A percentile compares a stretch with the other conserved stretches of the same genome.
phyloP scores from a whole-genome alignment of 2,888 invertebrate genomes.

The Trichogramma dendrolimi region DNA sequence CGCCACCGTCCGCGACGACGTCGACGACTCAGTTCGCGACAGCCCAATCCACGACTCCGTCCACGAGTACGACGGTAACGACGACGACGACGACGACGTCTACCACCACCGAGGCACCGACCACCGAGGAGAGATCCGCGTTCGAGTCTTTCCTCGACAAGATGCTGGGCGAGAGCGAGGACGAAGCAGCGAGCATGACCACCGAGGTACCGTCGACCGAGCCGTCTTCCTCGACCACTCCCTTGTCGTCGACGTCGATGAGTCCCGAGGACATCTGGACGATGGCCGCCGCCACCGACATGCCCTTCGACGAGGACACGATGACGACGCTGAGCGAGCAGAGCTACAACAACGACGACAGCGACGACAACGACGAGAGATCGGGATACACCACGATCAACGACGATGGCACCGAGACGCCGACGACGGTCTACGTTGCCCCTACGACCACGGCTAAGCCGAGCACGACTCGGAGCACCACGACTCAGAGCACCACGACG shows the following conservation, averaged over 20 bases:
- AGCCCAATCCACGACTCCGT: slow-evolving; percentile 10
- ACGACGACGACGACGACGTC: slow-evolving; percentile 13
- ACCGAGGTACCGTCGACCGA: slow-evolving; percentile 4
- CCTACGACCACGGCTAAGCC: slow-evolving; percentile 47
- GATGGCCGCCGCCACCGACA: slow-evolving; percentile 26
- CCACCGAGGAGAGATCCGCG: slow-evolving; percentile 30
- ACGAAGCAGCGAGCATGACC: slow-evolving; percentile 1
- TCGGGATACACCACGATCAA: not conserved
- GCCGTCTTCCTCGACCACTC: slow-evolving; percentile 5
- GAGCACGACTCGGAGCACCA: slow-evolving; percentile 34
- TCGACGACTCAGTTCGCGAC: slow-evolving; percentile 6
- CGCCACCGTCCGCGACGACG: too few species aligned
- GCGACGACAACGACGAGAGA: not conserved
- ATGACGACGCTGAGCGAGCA: slow-evolving; percentile 16
- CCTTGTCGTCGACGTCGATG: slow-evolving; percentile 21
- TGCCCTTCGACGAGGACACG: slow-evolving; percentile 21
- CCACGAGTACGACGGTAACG: slow-evolving; percentile 1
- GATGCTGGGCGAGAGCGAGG: slow-evolving; percentile 35
- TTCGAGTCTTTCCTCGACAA: slow-evolving; percentile 38
- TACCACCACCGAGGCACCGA: slow-evolving; percentile 8
- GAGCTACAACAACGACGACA: not conserved
- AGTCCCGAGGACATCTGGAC: slow-evolving; percentile 30
- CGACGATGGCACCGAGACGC: not conserved
- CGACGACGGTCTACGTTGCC: not conserved
- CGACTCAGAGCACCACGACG: slow-evolving; percentile 17